Percentiles rank a stretch among this genome's conserved stretches.
These are phyloP conservation scores for Drosophila trichaetosa DNA, from an alignment of 2,888 invertebrate genomes.

Conservation along the genomic window DNA sequence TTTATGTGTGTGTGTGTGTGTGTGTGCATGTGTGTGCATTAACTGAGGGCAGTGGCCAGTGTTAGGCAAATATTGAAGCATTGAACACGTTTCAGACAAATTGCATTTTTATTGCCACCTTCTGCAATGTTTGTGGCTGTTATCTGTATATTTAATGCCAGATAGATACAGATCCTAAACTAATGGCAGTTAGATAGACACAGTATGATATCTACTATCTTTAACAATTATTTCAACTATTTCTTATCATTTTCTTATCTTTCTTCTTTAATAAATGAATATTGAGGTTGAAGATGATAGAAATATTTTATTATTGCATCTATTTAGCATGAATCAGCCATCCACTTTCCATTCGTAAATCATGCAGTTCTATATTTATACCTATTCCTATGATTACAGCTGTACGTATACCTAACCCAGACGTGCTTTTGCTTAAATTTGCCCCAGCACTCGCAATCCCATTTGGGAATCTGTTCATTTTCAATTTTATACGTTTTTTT, in stretches of 20 bases:
- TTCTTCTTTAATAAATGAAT: background rate
- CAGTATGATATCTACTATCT: background rate
- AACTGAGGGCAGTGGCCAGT: conserved; percentile 40
- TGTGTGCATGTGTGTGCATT: conserved; percentile 43
- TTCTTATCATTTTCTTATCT: too few relatives aligned
- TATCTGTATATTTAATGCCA: conserved; percentile 32
- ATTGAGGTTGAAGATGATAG: background rate
- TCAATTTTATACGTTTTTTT: conserved; percentile 5
- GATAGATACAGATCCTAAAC: conserved; percentile 5
- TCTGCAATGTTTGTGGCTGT: conserved; percentile 34
- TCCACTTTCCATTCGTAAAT: background rate
- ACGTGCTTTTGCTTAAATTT: conserved; percentile 38
- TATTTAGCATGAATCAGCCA: background rate
- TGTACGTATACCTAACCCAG: background rate
- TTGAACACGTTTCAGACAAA: conserved; percentile 75
- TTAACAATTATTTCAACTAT: background rate
- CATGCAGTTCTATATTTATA: too few relatives aligned
- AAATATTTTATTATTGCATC: background rate
- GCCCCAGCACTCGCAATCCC: background rate
- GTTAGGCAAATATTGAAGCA: conserved; percentile 74
- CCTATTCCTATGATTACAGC: background rate
- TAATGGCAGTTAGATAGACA: background rate
- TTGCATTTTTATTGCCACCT: conserved; percentile 79
- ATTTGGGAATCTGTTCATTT: conserved; percentile 9
- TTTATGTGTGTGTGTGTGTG: conserved; percentile 15